Evolutionary conservation across 2,113 vertebrate genomes (phyloP).

Genomic region (Corythoichthys intestinalis): DNA sequence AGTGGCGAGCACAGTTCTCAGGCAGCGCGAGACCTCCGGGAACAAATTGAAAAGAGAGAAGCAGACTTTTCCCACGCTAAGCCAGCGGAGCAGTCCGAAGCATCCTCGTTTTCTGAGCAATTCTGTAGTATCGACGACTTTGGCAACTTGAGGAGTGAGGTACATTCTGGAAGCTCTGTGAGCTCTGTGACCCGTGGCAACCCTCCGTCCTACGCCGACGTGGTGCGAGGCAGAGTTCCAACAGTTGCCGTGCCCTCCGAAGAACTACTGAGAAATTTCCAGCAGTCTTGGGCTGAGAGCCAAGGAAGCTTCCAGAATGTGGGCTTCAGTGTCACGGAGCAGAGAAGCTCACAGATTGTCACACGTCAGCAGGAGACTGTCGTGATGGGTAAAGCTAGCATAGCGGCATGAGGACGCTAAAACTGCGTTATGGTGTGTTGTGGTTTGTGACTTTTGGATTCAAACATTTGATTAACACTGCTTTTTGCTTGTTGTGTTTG

Average conservation of each 20-base stretch:
- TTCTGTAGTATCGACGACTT: constrained; percentile 72
- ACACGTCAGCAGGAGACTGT: constrained; percentile 78
- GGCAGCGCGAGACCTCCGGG: constrained; percentile 69
- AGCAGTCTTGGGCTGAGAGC: constrained; percentile 84
- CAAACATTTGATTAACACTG: constrained; percentile 13
- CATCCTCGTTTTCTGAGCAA: constrained; percentile 60
- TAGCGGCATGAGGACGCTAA: constrained; percentile 67
- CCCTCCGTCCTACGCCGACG: constrained; percentile 88
- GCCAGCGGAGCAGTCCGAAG: constrained; percentile 55
- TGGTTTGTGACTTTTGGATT: constrained; percentile 19
- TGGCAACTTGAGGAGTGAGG: constrained; percentile 64
- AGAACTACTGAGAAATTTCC: constrained; percentile 79
- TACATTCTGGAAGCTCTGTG: constrained; percentile 61
- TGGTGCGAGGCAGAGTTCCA: constrained; percentile 76
- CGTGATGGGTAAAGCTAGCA: constrained; percentile 78
- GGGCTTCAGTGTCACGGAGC: constrained; percentile 75
- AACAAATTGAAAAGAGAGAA: constrained; percentile 64
- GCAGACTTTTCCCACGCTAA: constrained; percentile 35
- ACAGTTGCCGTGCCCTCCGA: constrained; percentile 70
- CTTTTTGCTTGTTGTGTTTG: constrained; percentile 4
- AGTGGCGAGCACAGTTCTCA: constrained; percentile 73
- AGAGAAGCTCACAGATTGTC: constrained; percentile 71
- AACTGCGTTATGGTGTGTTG: constrained; percentile 54
- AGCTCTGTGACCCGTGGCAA: constrained; percentile 66
- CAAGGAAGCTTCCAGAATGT: constrained; percentile 78